These are phyloP conservation scores for Hemiprocne comata DNA, from an alignment of 2,113 vertebrate genomes.

Conservation along the genomic window DNA sequence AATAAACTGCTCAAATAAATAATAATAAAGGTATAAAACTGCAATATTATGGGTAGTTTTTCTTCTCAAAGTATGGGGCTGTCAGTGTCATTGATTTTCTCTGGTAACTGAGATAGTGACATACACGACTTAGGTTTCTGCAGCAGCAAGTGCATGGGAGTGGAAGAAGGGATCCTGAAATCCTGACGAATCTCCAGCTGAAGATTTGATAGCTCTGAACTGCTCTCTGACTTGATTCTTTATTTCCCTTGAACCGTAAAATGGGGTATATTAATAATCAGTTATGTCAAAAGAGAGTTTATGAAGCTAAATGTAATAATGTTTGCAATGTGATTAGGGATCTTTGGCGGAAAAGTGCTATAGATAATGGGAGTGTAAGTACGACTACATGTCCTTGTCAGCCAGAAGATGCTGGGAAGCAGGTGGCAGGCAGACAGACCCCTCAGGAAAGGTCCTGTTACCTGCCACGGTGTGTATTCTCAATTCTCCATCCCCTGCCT, in stretches of 20 bases:
- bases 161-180: slow-evolving; percentile 22
- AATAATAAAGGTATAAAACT: slow-evolving; percentile 9
- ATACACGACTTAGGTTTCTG: not conserved
- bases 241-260: not conserved
- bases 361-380: not conserved
- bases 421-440: not conserved
- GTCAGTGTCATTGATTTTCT: slow-evolving; percentile 28
- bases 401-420: not conserved
- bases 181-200: not conserved
- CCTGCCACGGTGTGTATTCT: not conserved
- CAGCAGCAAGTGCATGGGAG: not conserved
- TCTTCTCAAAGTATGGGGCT: not conserved
- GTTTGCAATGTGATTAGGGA: not conserved
- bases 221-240: not conserved
- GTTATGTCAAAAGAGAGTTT: not conserved
- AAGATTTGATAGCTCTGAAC: not conserved
- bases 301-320: slow-evolving; percentile 9
- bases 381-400: not conserved
- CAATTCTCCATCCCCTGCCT: not conserved
- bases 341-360: not conserved
- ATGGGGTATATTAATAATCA: slow-evolving; percentile 7
- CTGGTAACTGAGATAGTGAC: not conserved
- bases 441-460: not conserved
- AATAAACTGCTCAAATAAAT: not conserved
- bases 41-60: not conserved